Evolutionary conservation across 2,888 invertebrate genomes (phyloP).

Genomic region (Drosophila ochracea): DNA sequence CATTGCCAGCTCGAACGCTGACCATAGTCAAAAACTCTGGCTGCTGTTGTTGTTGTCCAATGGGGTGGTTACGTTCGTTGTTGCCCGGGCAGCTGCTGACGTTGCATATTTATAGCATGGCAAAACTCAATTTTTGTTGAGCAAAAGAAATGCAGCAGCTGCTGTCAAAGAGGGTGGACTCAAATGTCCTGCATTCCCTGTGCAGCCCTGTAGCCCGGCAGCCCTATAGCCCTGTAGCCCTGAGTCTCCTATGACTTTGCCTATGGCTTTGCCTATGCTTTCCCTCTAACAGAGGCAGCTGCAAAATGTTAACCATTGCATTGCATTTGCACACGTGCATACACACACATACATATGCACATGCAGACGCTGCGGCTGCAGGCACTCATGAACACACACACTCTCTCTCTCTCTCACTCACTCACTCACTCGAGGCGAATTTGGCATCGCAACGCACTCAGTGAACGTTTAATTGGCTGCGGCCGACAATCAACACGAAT

Average conservation of each 20-base stretch:
- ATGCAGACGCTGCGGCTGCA: constrained; percentile 21
- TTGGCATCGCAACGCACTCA: constrained; percentile 6
- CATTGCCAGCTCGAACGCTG: constrained; percentile 29
- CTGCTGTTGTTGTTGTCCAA: constrained; percentile 12
- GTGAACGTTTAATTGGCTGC: constrained; percentile 60
- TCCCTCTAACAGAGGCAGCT: constrained; percentile 38
- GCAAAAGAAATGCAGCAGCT: constrained; percentile 35
- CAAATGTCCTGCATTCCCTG: not conserved
- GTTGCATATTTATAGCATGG: constrained; percentile 44
- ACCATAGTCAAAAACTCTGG: constrained; percentile 34
- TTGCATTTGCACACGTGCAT: constrained; percentile 27
- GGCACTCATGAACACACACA: constrained; percentile 16
- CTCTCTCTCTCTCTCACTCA: not conserved
- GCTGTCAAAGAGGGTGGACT: constrained; percentile 20
- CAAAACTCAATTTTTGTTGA: constrained; percentile 15
- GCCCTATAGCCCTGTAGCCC: too few relatives aligned
- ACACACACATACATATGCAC: constrained; percentile 8
- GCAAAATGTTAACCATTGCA: constrained; percentile 49
- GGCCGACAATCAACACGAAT: constrained; percentile 61
- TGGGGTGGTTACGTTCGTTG: constrained; percentile 38
- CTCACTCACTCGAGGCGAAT: constrained; percentile 10
- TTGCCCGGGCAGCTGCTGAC: constrained; percentile 45
- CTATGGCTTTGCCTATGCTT: not conserved
- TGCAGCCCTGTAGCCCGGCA: too few relatives aligned
- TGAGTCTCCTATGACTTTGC: not conserved